Conservation (phyloP, 2,797 vertebrate species). For the Phataginus tricuspis region DNA sequence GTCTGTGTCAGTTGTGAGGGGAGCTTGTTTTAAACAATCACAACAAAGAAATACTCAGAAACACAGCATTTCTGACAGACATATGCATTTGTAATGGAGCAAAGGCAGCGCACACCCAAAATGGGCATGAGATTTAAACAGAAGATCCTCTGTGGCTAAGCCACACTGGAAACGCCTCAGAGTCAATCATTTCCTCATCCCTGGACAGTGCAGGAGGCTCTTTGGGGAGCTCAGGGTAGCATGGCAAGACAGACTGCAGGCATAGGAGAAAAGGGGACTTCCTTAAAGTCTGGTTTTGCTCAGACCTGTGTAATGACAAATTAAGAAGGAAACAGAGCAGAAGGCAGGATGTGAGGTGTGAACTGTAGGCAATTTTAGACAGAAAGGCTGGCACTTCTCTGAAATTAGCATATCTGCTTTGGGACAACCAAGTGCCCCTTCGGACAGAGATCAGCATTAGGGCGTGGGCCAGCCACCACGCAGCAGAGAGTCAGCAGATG, state of each 20-base stretch:
- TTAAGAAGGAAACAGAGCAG: conserved; percentile 59
- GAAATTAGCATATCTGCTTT: conserved; percentile 52
- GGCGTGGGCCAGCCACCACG: background rate
- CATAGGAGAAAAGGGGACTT: conserved; percentile 8
- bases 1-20: background rate
- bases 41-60: conserved; percentile 38
- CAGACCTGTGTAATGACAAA: conserved; percentile 52
- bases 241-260: background rate
- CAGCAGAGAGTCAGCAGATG: background rate
- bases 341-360: conserved; percentile 63
- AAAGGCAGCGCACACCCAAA: background rate
- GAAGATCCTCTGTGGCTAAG: background rate
- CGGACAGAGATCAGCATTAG: conserved; percentile 11
- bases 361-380: conserved; percentile 64
- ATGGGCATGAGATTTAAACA: background rate
- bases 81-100: background rate
- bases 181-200: background rate
- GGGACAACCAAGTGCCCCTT: conserved; percentile 46
- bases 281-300: conserved; percentile 45
- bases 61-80: background rate
- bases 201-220: background rate
- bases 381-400: conserved; percentile 62
- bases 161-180: background rate
- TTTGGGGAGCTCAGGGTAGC: background rate
- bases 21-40: background rate